Conservation (phyloP, 2,797 vertebrate genomes). For the Rhinella marina region DNA sequence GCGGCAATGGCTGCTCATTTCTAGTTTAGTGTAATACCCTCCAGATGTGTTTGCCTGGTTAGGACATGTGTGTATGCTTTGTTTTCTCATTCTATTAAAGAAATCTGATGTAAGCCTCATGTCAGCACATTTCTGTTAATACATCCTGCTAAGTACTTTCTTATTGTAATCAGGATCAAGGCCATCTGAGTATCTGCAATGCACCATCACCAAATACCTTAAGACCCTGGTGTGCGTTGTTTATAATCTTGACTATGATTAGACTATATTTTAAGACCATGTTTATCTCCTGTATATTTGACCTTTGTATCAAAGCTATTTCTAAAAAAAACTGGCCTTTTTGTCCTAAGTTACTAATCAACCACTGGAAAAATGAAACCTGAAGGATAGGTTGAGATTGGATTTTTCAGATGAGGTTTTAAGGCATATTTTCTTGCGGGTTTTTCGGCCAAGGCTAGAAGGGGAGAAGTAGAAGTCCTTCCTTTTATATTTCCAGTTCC, state of each 20-base stretch:
- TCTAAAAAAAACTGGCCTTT: no score
- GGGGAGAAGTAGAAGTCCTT: no score
- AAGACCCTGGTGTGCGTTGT: neutral
- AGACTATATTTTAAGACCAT: neutral
- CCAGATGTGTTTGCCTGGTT: neutral
- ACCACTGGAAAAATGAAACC: no score
- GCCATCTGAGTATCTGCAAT: slow-evolving; percentile 39
- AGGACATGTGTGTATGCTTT: slow-evolving; percentile 13
- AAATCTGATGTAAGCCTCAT: slow-evolving; percentile 30
- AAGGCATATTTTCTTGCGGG: no score
- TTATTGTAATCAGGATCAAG: slow-evolving; percentile 59
- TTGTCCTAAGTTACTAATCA: no score
- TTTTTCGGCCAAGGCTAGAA: no score
- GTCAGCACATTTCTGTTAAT: slow-evolving; percentile 56
- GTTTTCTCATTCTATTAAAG: slow-evolving; percentile 31
- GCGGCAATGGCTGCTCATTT: neutral
- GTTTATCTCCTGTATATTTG: neutral
- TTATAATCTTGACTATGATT: neutral
- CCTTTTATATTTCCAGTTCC: no score
- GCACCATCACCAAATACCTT: neutral
- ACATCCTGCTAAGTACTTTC: slow-evolving; percentile 54
- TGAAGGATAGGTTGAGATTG: no score
- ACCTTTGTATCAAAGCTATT: neutral
- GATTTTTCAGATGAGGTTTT: no score
- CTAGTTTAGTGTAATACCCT: neutral